A percentile compares a stretch with the other conserved stretches of the same genome.
These are phyloP conservation scores for Eurystomus gularis DNA, from an alignment of 2,113 vertebrate genomes.

Conservation along the genomic window DNA sequence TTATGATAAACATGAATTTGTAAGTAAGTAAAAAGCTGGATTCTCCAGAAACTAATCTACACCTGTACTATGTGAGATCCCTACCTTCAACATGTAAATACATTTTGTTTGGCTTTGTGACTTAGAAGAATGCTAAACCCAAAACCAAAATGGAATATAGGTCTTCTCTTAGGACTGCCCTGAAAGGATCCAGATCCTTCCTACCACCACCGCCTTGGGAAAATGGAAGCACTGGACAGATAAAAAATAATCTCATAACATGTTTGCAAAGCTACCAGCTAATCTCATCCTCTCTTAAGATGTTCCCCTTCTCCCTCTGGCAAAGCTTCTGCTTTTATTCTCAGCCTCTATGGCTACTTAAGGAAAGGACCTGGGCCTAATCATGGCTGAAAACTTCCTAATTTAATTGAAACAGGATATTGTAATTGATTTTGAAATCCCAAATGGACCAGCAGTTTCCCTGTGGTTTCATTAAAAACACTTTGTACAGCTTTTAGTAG, in stretches of 20 bases:
- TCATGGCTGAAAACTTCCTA: background rate
- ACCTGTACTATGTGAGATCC: background rate
- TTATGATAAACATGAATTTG: background rate
- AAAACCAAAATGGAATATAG: background rate
- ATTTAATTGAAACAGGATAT: background rate
- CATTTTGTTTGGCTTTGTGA: background rate
- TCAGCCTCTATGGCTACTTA: background rate
- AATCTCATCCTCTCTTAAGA: background rate
- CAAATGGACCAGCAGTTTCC: background rate
- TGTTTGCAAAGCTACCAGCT: background rate
- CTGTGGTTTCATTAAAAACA: background rate
- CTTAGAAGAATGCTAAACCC: background rate
- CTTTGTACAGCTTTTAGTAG: background rate
- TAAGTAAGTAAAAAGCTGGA: background rate
- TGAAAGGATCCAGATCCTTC: background rate
- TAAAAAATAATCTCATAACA: background rate
- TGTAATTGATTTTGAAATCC: background rate
- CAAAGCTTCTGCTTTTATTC: background rate
- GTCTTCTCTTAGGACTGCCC: background rate
- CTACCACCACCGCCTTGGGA: background rate
- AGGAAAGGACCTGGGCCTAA: background rate
- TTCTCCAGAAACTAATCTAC: background rate
- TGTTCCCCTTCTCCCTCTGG: background rate
- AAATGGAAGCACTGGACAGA: background rate
- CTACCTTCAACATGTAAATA: background rate